Percentiles rank a stretch among this genome's conserved stretches.
Evolutionary conservation across 2,113 vertebrate species (phyloP).

Genomic region (Saiga tatarica): DNA sequence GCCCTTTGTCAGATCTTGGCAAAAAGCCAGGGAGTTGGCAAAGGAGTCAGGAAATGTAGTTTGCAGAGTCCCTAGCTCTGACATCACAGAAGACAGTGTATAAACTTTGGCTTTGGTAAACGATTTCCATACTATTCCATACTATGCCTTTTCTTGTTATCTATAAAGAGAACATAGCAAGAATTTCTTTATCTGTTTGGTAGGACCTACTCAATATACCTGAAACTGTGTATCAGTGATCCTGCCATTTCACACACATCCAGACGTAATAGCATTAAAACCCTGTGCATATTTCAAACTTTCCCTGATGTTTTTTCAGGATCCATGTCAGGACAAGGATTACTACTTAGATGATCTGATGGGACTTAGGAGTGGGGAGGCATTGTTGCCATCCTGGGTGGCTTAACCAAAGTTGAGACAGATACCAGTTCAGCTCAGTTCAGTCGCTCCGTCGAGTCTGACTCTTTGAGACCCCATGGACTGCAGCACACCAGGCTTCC

Average conservation of each 20-base stretch:
- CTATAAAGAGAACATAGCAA: neutral
- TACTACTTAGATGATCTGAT: neutral
- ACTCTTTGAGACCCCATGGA: neutral
- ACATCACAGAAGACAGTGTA: neutral
- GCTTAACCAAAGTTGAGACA: neutral
- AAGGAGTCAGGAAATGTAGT: neutral
- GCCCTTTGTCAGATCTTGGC: neutral
- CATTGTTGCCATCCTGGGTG: neutral
- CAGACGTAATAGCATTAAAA: neutral
- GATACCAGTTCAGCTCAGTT: neutral
- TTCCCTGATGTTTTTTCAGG: neutral
- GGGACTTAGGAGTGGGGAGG: neutral
- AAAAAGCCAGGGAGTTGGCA: neutral
- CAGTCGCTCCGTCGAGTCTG: accelerated
- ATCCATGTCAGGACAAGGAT: neutral
- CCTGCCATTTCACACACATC: neutral
- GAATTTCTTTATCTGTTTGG: neutral
- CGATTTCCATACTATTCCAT: neutral
- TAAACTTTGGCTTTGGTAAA: neutral
- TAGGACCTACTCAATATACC: neutral
- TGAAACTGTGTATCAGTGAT: neutral
- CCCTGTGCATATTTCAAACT: neutral
- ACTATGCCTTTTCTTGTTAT: neutral
- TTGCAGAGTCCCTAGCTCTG: neutral
- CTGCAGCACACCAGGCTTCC: neutral